A percentile compares a stretch with the other conserved stretches of the same genome.
Evolutionary conservation across 2,113 vertebrate species (phyloP).

Genomic region (Danionella cerebrum): DNA sequence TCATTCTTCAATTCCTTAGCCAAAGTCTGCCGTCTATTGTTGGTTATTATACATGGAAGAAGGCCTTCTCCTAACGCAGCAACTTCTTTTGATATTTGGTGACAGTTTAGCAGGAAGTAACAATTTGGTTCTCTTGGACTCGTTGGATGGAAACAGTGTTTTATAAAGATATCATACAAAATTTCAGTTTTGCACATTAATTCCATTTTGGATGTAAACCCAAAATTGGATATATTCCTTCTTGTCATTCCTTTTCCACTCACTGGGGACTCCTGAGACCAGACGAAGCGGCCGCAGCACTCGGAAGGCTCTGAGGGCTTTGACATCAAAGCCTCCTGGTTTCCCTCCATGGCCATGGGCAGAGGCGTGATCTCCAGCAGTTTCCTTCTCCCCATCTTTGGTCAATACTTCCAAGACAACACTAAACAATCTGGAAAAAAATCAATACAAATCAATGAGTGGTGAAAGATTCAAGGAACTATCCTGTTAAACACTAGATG

Average conservation of each 20-base stretch:
- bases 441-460: neutral
- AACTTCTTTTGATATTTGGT: too few relatives aligned
- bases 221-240: neutral
- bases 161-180: too few relatives aligned
- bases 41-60: too few relatives aligned
- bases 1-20: too few relatives aligned
- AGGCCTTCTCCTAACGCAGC: too few relatives aligned
- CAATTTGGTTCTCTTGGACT: too few relatives aligned
- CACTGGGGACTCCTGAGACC: slow-evolving; percentile 99
- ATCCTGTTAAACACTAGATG: too few relatives aligned
- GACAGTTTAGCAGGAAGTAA: too few relatives aligned
- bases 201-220: too few relatives aligned
- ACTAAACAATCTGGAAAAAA: slow-evolving; percentile 86
- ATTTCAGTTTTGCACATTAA: too few relatives aligned
- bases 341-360: slow-evolving; percentile 74
- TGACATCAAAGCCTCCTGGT: slow-evolving; percentile 96
- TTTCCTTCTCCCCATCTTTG: slow-evolving; percentile 67
- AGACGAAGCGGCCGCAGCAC: slow-evolving; percentile 96
- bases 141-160: too few relatives aligned
- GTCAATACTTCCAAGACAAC: slow-evolving; percentile 98
- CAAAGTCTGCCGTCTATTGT: too few relatives aligned
- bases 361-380: slow-evolving; percentile 51
- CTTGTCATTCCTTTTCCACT: slow-evolving; percentile 58
- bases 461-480: neutral
- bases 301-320: slow-evolving; percentile 98